Evolutionary conservation across 2,888 invertebrate genomes (phyloP), one percentile per base, ranked within the genome.

Genomic region (Oconnorella tubifera): DNA sequence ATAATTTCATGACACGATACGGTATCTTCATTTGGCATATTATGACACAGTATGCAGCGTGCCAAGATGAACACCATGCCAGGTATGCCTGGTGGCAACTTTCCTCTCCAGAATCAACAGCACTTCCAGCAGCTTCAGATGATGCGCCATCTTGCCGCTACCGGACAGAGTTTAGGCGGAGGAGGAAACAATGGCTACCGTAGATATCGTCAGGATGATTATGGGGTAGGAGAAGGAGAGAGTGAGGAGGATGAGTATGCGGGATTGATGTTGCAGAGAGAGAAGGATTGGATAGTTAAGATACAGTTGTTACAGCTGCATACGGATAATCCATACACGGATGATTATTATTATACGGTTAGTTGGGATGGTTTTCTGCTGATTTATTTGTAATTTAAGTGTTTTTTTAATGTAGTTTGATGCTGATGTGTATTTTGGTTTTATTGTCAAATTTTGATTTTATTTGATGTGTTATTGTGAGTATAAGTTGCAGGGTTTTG

Each of bases 271-370:
- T 91, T 91, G 19, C 87, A 87, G 70, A 86, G 91, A 32, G 98
- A 99, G 80, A 95, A 96, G 75, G 94, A 96, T 74, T 97, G 97
- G 94, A 85, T 99, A 14, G 88, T 95, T 70, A 94, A 93, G 79
- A 97, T 99, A 73, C 98, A 98, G 81, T 85, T 95, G 80, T 82
- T 95, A 67, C 97, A 97, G 78, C 85, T 97, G 1, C 92, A 94
- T 78, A 92, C 93, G 0, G 94, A 92, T 60, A 93, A 96, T 67
- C 97, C 98, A 0, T 94, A 93, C 80, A 88, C 94, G 74, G 96
- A 98, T 79, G 99, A 99, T 82, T 99, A 92, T 80, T 99, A 99
- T 78, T 97, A 91, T 77, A 92, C 92, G 51, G 94, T 91, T 75
- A 84, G 86, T 81, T 53, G 19, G 10, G 10, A n/a, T 40, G 40